Percentiles rank a stretch among this genome's conserved stretches.
These are phyloP conservation scores for Heterochromis multidens DNA, from an alignment of 2,113 vertebrate genomes.

Conservation along the genomic window DNA sequence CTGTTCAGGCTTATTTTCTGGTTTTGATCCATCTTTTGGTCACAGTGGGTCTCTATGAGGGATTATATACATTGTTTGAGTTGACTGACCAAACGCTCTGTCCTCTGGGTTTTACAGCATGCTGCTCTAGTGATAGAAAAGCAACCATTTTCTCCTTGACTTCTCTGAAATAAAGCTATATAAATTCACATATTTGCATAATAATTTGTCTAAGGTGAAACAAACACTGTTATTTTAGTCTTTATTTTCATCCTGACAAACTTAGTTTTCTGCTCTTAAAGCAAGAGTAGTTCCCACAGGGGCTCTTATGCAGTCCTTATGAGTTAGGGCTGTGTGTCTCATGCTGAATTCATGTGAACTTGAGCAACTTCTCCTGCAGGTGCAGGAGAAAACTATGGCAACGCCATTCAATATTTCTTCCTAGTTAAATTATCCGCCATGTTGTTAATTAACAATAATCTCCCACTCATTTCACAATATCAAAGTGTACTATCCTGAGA, in stretches of 20 bases:
- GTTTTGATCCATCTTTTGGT: conserved; percentile 57
- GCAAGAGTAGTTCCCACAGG: neutral
- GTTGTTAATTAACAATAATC: neutral
- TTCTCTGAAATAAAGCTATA: neutral
- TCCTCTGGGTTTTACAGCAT: conserved; percentile 33
- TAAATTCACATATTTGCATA: neutral
- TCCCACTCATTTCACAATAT: conserved; percentile 3
- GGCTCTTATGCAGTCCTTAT: neutral
- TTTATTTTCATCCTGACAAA: neutral
- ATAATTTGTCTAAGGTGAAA: neutral
- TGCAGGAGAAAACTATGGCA: neutral
- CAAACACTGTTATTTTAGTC: neutral
- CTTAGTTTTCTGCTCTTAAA: neutral
- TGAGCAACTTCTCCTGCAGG: neutral
- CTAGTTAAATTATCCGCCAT: neutral
- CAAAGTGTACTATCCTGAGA: conserved; percentile 5
- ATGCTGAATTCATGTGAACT: neutral
- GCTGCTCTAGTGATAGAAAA: conserved; percentile 5
- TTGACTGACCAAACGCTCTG: conserved; percentile 29
- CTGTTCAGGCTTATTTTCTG: conserved; percentile 45
- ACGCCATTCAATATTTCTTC: neutral
- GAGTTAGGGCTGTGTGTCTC: neutral
- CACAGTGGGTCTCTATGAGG: conserved; percentile 28
- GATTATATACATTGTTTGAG: conserved; percentile 41
- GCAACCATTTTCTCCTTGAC: neutral